Percentiles rank a stretch among this genome's conserved stretches.
These are phyloP conservation scores for Nannospalax galili DNA, from an alignment of 2,113 vertebrate genomes.

Conservation along the genomic window DNA sequence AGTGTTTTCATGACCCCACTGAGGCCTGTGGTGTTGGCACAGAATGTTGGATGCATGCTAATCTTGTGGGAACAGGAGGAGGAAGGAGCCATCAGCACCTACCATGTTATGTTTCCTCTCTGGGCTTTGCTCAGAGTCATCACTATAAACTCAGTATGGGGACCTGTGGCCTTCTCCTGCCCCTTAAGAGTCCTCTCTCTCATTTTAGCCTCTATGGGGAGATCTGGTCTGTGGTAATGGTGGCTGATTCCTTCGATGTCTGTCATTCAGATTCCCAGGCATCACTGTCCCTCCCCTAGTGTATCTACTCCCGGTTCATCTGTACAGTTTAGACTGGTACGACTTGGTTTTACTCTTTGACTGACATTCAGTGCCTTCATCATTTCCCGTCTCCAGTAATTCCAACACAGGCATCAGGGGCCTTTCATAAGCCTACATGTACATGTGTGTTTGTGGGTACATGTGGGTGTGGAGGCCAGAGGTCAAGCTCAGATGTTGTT, in stretches of 20 bases:
- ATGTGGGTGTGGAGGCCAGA: too few species aligned
- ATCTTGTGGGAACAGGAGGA: accelerated
- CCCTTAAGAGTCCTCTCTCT: background rate
- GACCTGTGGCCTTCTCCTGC: background rate
- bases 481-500: too few species aligned
- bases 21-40: background rate
- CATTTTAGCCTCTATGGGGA: background rate
- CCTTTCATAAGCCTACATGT: background rate
- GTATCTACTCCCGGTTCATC: background rate
- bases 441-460: background rate
- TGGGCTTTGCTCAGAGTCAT: background rate
- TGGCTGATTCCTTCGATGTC: background rate
- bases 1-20: background rate
- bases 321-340: background rate
- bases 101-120: background rate
- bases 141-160: background rate
- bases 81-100: too few species aligned
- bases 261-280: background rate
- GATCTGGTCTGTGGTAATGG: background rate
- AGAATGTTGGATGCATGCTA: background rate
- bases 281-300: background rate
- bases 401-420: background rate
- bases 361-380: background rate
- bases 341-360: background rate
- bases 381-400: too few species aligned